These are phyloP conservation scores for Epizoanthus fatuus DNA, from an alignment of 92 coral and sea anemone genomes.

Conservation along the genomic window DNA sequence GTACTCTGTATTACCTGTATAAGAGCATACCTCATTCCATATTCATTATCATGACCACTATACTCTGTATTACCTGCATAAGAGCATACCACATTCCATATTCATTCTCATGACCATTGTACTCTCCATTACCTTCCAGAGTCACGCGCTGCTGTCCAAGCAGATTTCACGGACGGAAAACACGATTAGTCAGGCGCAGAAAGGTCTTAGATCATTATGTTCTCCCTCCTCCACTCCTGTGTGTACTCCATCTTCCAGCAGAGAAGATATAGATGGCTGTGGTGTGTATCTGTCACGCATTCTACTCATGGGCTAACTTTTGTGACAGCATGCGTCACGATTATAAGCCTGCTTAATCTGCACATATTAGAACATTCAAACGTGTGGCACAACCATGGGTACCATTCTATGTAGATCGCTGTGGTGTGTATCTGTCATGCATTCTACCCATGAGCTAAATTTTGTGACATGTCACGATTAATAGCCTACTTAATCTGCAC, in stretches of 20 bases:
- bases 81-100: background rate
- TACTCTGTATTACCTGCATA: background rate
- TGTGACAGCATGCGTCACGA: background rate
- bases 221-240: conserved; percentile 53
- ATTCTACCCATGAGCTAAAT: conserved; percentile 47
- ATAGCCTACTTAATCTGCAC: background rate
- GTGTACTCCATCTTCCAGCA: conserved; percentile 75
- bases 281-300: conserved; percentile 71
- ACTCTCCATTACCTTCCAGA: conserved; percentile 66
- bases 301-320: conserved; percentile 41
- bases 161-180: conserved; percentile 92
- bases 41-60: background rate
- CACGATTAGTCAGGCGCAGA: conserved; percentile 89
- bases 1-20: conserved; percentile 21
- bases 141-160: conserved; percentile 88
- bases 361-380: background rate
- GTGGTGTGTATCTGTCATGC: conserved; percentile 77
- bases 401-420: conserved; percentile 51
- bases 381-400: background rate
- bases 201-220: conserved; percentile 94
- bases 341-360: background rate
- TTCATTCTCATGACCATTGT: background rate
- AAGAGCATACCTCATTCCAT: background rate
- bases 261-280: conserved; percentile 81
- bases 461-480: conserved; percentile 1